phyloP scores from a whole-genome alignment of 2,888 invertebrate species.

The Tryphoninae sp. region DNA sequence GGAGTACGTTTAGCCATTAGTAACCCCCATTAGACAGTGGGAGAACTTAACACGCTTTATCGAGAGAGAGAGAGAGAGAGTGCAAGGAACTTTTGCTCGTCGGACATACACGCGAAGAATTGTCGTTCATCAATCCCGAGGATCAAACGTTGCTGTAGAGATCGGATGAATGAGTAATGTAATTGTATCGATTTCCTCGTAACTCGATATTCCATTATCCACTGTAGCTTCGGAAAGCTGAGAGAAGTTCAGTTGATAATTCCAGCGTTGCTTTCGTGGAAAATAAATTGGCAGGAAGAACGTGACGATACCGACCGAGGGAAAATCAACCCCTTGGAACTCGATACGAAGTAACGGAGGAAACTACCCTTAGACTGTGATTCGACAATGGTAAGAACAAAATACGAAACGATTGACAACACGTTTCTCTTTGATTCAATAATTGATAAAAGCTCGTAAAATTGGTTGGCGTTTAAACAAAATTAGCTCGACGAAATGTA shows the following conservation, averaged over 20 bases:
- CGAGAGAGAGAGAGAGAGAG: constrained; percentile 1
- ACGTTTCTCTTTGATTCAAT: too few species aligned
- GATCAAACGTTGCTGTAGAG: neutral
- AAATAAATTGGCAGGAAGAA: neutral
- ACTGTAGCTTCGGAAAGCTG: constrained; percentile 6
- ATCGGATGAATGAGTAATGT: constrained; percentile 1
- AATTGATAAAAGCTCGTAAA: too few species aligned
- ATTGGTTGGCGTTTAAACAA: too few species aligned
- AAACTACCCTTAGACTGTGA: constrained; percentile 11
- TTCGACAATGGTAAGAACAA: neutral
- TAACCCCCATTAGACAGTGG: constrained; percentile 24
- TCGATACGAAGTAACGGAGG: neutral
- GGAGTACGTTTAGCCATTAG: constrained; percentile 32
- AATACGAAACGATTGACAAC: neutral
- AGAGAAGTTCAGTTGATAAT: neutral
- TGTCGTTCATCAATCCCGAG: constrained; percentile 25
- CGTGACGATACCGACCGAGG: constrained; percentile 38
- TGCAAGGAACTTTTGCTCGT: constrained; percentile 41
- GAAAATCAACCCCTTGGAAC: constrained; percentile 24
- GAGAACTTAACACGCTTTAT: constrained; percentile 45
- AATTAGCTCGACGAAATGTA: too few species aligned
- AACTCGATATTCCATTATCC: constrained; percentile 36
- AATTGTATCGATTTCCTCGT: constrained; percentile 6
- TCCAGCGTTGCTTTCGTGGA: neutral
- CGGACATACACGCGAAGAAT: neutral